These are phyloP conservation scores for Sarcophaga bullata DNA, from an alignment of 1,140 invertebrate species.

Conservation along the genomic window DNA sequence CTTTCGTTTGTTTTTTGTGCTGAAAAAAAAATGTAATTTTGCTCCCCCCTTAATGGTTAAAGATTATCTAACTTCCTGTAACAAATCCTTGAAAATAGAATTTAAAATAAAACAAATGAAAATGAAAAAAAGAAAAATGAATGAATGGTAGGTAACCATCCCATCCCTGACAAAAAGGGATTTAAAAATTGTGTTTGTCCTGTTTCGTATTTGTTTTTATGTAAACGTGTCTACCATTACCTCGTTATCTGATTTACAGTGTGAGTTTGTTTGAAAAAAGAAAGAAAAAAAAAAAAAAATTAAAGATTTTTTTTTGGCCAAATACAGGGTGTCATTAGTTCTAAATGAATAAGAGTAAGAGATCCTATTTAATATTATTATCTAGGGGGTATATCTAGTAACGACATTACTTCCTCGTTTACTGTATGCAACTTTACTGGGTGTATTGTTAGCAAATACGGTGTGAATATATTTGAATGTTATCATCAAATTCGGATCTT, in stretches of 20 bases:
- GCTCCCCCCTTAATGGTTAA: neutral
- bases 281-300: no score
- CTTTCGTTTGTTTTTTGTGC: neutral
- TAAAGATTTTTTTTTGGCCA: neutral
- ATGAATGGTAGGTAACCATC: no score
- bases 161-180: neutral
- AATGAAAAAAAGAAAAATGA: no score
- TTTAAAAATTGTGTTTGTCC: neutral
- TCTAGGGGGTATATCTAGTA: neutral
- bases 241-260: neutral
- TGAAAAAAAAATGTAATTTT: slow-evolving; percentile 1
- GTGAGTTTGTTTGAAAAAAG: neutral
- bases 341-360: neutral
- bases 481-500: slow-evolving; percentile 31
- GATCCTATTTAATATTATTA: slow-evolving; percentile 6
- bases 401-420: neutral
- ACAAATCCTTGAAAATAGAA: slow-evolving; percentile 13
- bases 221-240: slow-evolving; percentile 3
- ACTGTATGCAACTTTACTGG: neutral
- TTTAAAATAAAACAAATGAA: no score
- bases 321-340: neutral
- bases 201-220: neutral
- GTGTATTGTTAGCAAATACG: neutral
- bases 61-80: slow-evolving; percentile 26
- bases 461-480: neutral